phyloP scores from a whole-genome alignment of 2,113 vertebrate species.

The Nesoenas mayeri region DNA sequence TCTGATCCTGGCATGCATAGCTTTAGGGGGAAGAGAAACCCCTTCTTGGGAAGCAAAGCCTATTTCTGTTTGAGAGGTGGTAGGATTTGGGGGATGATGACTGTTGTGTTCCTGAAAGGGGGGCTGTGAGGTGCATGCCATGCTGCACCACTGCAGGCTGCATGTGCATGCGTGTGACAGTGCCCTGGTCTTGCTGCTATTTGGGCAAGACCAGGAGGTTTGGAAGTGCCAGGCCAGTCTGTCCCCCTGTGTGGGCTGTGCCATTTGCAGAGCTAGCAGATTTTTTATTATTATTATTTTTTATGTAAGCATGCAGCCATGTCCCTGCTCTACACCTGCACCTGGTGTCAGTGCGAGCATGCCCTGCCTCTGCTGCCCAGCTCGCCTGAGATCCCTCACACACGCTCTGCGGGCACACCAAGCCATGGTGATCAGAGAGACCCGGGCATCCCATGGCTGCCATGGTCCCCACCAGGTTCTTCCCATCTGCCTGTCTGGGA shows the following conservation, averaged over 20 bases:
- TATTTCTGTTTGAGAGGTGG: not conserved
- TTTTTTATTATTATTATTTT: not conserved
- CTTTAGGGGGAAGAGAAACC: not conserved
- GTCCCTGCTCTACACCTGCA: not conserved
- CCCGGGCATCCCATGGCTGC: not conserved
- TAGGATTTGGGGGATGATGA: not conserved
- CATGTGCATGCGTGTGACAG: accelerated
- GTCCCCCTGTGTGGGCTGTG: not conserved
- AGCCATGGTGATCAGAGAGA: not conserved
- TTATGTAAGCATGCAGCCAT: accelerated
- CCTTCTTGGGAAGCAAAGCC: not conserved
- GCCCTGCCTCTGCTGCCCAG: not conserved
- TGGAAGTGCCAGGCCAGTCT: not conserved
- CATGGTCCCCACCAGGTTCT: accelerated
- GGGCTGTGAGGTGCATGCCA: not conserved
- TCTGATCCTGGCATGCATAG: not conserved
- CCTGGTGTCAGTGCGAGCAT: not conserved
- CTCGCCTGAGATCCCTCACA: accelerated
- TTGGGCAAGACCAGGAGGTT: not conserved
- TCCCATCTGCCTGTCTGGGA: accelerated
- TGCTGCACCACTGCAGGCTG: not conserved
- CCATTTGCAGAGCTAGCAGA: not conserved
- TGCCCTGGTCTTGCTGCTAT: not conserved
- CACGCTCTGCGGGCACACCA: accelerated
- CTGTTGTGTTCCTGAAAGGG: not conserved